A percentile compares a stretch with the other conserved stretches of the same genome.
phyloP scores from a whole-genome alignment of 2,888 invertebrate genomes.

The Acrobasis consociella region DNA sequence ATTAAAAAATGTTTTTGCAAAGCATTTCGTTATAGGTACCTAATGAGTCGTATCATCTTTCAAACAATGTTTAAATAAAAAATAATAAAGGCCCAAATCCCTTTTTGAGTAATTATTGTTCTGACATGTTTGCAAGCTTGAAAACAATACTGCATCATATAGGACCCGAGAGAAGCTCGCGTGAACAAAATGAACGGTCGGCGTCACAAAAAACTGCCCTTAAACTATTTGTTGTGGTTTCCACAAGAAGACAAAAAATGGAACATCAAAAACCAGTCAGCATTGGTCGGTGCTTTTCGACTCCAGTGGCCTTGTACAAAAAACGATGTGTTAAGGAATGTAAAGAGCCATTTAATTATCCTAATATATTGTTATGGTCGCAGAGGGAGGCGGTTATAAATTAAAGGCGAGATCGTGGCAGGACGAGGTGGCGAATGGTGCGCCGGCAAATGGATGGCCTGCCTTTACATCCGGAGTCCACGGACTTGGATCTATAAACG shows the following conservation, averaged over 20 bases:
- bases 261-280: slow-evolving; percentile 77
- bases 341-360: slow-evolving; percentile 83
- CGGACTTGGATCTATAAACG: slow-evolving; percentile 3
- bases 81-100: background rate
- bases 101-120: slow-evolving; percentile 41
- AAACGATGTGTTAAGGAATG: slow-evolving; percentile 82
- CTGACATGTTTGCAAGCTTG: slow-evolving; percentile 35
- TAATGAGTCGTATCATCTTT: background rate
- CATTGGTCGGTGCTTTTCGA: slow-evolving; percentile 79
- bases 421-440: slow-evolving; percentile 66
- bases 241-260: slow-evolving; percentile 70
- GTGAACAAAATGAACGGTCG: slow-evolving; percentile 69
- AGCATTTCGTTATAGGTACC: background rate
- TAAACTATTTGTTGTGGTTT: slow-evolving; percentile 80
- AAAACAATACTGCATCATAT: slow-evolving; percentile 36
- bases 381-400: slow-evolving; percentile 77
- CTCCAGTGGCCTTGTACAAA: slow-evolving; percentile 73
- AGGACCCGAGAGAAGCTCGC: slow-evolving; percentile 49
- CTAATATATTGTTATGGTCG: slow-evolving; percentile 81
- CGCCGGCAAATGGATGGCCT: slow-evolving; percentile 34
- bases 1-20: background rate
- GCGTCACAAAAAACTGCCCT: slow-evolving; percentile 72
- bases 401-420: slow-evolving; percentile 60
- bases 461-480: slow-evolving; percentile 24
- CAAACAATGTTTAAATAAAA: background rate